phyloP scores from a whole-genome alignment of 2,797 vertebrate genomes.

The Pterois miles region DNA sequence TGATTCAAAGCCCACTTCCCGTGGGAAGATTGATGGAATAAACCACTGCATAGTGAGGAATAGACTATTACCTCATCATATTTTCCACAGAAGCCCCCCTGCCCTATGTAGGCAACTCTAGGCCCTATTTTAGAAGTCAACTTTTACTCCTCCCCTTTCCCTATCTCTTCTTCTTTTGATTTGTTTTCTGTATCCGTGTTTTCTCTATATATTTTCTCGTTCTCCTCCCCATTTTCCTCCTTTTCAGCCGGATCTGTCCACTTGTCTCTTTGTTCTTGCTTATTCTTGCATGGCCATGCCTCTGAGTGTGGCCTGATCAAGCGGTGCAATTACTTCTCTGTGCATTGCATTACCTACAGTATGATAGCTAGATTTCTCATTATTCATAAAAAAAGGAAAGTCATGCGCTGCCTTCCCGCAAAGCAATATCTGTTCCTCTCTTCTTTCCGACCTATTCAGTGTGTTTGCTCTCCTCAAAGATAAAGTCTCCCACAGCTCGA shows the following conservation, averaged over 20 bases:
- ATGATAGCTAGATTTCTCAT: slow-evolving; percentile 22
- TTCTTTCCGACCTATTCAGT: slow-evolving; percentile 36
- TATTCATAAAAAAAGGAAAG: slow-evolving; percentile 26
- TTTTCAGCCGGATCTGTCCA: not conserved
- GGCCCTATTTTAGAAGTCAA: not conserved
- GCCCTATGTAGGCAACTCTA: not conserved
- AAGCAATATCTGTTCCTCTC: slow-evolving; percentile 28
- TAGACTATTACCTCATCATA: slow-evolving; percentile 11
- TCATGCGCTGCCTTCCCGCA: slow-evolving; percentile 18
- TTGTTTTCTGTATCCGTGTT: not conserved
- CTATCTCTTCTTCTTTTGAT: not conserved
- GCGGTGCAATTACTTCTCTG: slow-evolving; percentile 4
- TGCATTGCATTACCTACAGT: slow-evolving; percentile 26
- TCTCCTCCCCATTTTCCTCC: not conserved
- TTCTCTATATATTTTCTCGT: not conserved
- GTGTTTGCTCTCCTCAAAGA: slow-evolving; percentile 60
- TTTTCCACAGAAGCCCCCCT: slow-evolving; percentile 20
- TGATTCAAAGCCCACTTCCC: not conserved
- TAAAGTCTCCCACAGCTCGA: slow-evolving; percentile 62
- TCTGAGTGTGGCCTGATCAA: slow-evolving; percentile 24
- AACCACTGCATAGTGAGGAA: not conserved
- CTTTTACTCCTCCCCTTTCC: slow-evolving; percentile 1
- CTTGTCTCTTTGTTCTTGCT: slow-evolving; percentile 28
- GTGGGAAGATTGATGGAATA: slow-evolving; percentile 3
- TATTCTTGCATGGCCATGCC: slow-evolving; percentile 34